Percentiles rank a stretch among this genome's conserved stretches.
These are phyloP conservation scores for Helicolenus hilgendorfi DNA, from an alignment of 2,797 vertebrate species.

Conservation along the genomic window DNA sequence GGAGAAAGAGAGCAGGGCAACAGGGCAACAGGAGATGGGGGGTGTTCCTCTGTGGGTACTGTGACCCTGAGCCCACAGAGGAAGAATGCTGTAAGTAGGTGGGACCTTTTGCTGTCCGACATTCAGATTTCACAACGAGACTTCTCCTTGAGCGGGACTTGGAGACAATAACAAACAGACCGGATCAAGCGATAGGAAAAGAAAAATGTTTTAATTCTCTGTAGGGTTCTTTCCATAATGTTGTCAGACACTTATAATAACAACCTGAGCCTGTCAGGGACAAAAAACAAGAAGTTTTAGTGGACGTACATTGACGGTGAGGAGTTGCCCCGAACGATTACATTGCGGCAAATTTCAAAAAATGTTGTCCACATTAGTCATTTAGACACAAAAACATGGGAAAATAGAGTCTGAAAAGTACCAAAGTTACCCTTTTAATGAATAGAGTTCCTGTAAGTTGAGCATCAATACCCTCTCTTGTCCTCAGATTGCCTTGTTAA, in stretches of 20 bases:
- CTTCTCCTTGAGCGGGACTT: neutral
- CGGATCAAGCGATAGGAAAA: neutral
- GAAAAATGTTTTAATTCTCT: neutral
- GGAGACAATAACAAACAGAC: neutral
- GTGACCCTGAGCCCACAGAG: neutral
- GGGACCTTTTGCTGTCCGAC: neutral
- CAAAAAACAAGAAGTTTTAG: neutral
- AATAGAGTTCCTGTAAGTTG: neutral
- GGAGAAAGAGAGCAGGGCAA: no score
- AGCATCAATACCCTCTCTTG: neutral
- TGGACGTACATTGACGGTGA: neutral
- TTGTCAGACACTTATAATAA: neutral
- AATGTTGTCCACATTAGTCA: neutral
- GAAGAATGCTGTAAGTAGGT: neutral
- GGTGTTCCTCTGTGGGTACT: neutral
- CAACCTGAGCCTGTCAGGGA: neutral
- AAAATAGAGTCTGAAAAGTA: neutral
- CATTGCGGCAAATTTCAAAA: neutral
- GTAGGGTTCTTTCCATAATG: neutral
- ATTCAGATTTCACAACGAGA: neutral
- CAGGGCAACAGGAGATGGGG: neutral
- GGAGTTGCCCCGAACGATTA: neutral
- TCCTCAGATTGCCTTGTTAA: conserved; percentile 8
- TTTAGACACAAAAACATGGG: neutral
- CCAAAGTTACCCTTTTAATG: neutral